These are phyloP conservation scores for Sebastes nivosus DNA, from an alignment of 2,797 vertebrate species.

Conservation along the genomic window DNA sequence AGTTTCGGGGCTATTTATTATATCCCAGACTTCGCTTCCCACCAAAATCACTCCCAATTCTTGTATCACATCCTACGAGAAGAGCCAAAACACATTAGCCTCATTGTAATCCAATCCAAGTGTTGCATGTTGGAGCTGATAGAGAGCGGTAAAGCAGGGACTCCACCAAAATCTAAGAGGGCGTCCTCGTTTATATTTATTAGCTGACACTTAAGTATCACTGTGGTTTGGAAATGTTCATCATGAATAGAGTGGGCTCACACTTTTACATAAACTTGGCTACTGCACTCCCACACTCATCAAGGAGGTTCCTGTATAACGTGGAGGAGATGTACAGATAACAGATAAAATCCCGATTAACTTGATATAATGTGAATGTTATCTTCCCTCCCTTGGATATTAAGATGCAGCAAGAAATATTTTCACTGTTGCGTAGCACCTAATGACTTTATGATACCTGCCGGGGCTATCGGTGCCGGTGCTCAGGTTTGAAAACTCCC, in stretches of 20 bases:
- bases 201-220: conserved; percentile 38
- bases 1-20: conserved; percentile 55
- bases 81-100: conserved; percentile 59
- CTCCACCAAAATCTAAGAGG: conserved; percentile 27
- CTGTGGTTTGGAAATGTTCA: conserved; percentile 53
- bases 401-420: conserved; percentile 32
- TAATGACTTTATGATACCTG: conserved; percentile 21
- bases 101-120: conserved; percentile 53
- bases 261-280: conserved; percentile 40
- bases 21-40: conserved; percentile 47
- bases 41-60: conserved; percentile 44
- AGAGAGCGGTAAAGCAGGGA: conserved; percentile 19
- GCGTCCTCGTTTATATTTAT: conserved; percentile 49
- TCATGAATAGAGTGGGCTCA: conserved; percentile 25
- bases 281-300: conserved; percentile 39
- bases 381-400: conserved; percentile 10
- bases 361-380: neutral
- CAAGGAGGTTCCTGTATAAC: conserved; percentile 3
- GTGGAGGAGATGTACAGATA: conserved; percentile 27
- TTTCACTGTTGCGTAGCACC: conserved; percentile 51
- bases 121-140: conserved; percentile 45
- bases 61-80: conserved; percentile 24
- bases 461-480: conserved; percentile 2
- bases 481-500: conserved; percentile 9
- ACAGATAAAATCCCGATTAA: conserved; percentile 31